phyloP scores from a whole-genome alignment of 35 echinoderm and acorn worm species.

The Stichopus chloronotus region DNA sequence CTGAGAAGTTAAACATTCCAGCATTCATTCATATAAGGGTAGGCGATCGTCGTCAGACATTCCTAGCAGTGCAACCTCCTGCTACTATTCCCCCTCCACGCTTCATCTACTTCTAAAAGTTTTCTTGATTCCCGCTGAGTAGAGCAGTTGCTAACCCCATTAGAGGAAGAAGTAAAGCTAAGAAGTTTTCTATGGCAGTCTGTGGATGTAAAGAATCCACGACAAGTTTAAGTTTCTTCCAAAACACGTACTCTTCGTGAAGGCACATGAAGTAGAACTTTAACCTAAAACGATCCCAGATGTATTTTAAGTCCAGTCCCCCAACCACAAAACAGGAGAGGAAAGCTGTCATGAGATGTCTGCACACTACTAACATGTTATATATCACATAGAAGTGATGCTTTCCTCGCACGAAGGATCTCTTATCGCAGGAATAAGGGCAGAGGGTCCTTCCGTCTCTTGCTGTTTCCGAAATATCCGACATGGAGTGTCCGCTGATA shows the following conservation, averaged over 20 bases:
- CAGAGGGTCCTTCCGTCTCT: background rate
- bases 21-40: too few species aligned
- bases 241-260: background rate
- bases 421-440: background rate
- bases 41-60: too few species aligned
- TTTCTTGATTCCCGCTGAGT: background rate
- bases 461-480: background rate
- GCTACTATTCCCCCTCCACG: too few species aligned
- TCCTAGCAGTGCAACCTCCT: too few species aligned
- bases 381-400: background rate
- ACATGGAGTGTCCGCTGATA: background rate
- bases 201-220: constrained; percentile 18
- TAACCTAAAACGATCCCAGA: constrained; percentile 38
- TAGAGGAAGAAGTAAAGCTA: background rate
- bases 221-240: background rate
- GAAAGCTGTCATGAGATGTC: constrained; percentile 6
- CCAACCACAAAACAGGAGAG: background rate
- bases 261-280: background rate
- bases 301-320: constrained; percentile 1
- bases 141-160: constrained; percentile 1
- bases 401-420: background rate
- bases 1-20: too few species aligned
- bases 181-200: background rate
- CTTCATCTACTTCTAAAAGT: background rate
- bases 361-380: background rate